These are phyloP conservation scores for Creontiades dilutus DNA, from an alignment of 2,888 invertebrate genomes.

Conservation along the genomic window DNA sequence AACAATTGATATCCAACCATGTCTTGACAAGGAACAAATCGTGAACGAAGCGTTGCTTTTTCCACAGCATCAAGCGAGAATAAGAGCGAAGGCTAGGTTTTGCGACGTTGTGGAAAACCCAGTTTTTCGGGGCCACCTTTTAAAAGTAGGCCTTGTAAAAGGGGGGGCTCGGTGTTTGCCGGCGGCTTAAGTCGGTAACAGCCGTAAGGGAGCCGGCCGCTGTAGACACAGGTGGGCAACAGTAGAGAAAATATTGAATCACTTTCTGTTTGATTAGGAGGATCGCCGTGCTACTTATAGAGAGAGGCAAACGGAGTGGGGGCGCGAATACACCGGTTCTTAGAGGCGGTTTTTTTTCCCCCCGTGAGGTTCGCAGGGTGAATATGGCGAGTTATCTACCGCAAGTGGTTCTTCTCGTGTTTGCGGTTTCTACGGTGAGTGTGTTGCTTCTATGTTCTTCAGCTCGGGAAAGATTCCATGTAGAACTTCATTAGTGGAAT, in stretches of 20 bases:
- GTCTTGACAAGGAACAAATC: too few relatives aligned
- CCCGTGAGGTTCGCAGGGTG: background rate
- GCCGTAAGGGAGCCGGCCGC: background rate
- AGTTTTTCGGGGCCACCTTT: background rate
- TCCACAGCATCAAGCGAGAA: background rate
- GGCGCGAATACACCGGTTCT: background rate
- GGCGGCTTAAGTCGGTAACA: conserved; percentile 37
- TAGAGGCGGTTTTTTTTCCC: background rate
- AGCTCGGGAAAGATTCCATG: too few relatives aligned
- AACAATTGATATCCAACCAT: too few relatives aligned
- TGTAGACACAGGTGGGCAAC: conserved; percentile 62
- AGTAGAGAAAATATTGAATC: conserved; percentile 61
- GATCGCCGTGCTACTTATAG: conserved; percentile 51
- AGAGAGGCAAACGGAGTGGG: background rate
- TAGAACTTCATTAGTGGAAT: too few relatives aligned
- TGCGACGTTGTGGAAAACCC: background rate
- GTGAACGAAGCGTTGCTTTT: too few relatives aligned
- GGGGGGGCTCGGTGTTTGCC: conserved; percentile 17
- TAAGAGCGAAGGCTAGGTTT: background rate
- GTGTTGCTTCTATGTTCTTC: too few relatives aligned
- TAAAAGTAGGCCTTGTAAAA: conserved; percentile 1
- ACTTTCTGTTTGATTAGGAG: conserved; percentile 61
- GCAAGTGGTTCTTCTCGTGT: background rate
- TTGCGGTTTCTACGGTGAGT: conserved; percentile 14
- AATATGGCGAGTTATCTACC: background rate